A percentile compares a stretch with the other conserved stretches of the same genome.
These are phyloP conservation scores for Ptychadena robeensis DNA, from an alignment of 2,797 vertebrate genomes.

Conservation along the genomic window DNA sequence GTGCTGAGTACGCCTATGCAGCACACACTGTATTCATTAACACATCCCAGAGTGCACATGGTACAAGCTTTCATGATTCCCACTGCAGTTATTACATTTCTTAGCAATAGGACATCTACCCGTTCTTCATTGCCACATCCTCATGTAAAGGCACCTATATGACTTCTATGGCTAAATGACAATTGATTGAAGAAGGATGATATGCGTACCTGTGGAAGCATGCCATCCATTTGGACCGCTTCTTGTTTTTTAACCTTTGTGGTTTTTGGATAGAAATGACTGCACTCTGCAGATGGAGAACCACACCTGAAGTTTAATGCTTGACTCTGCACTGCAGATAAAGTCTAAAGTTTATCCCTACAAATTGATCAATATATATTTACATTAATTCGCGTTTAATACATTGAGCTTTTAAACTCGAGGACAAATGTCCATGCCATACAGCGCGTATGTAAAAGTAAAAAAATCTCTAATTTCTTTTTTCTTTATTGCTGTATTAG, in stretches of 20 bases:
- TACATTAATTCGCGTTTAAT: neutral
- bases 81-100: neutral
- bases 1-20: conserved; percentile 53
- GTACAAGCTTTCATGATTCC: conserved; percentile 2
- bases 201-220: neutral
- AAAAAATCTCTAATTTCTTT: no score
- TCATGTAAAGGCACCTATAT: neutral
- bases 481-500: no score
- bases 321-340: neutral
- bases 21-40: conserved; percentile 47
- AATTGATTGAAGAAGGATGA: neutral
- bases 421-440: no score
- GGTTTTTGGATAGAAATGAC: neutral
- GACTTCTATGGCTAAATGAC: neutral
- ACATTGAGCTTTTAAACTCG: no score
- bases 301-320: neutral
- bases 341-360: neutral
- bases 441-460: no score
- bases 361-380: neutral
- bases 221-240: neutral
- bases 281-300: neutral
- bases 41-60: neutral
- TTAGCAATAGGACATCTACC: neutral
- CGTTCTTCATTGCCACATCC: neutral
- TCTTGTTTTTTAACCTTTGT: neutral